Evolutionary conservation across 2,888 invertebrate genomes (phyloP), one percentile per base, ranked within the genome.

Genomic region (Drosophila incognita): DNA sequence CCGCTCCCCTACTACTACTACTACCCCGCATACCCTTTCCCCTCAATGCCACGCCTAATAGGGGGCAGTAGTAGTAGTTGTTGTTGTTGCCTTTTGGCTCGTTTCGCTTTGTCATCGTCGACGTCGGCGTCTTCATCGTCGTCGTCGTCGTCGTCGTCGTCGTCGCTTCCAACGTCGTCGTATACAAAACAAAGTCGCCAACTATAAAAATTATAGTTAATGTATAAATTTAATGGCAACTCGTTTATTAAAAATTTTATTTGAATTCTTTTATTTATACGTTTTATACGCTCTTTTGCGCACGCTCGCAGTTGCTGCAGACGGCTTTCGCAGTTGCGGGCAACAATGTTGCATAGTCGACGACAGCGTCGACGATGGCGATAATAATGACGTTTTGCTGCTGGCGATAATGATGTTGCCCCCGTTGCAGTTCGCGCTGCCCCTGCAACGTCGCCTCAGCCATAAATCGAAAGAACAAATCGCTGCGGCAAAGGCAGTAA

Each of bases 171-270:
- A 49, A 10, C 40, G 52, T 71, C 49, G 63, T 78, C 74, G 76
- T 85, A 87, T 80, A 83, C 80, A 87, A 85, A 81, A 87, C 86
- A 79, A 88, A 89, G 89, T 87, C 87, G 84, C 82, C 82, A 81
- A 90, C 91, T 90, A 91, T 84, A 89, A 91, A 90, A 91, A 90
- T 91, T 92, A 92, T 92, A 92, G 90, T 92, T 92, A 92, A 92
- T 92, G 92, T 92, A 92, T 92, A 92, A 92, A 92, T 91, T 92
- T 92, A 92, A 92, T 92, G 92, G 92, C 89, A 88, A 92, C 92
- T 91, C 92, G 92, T 92, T 92, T 92, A 92, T 92, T 92, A 92
- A 92, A 92, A 91, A 88, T 92, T 92, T 92, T 91, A 92, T 92
- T 92, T 91, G 91, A 91, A 92, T 91, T 88, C 89, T 87, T 89